Evolutionary conservation across 2,797 vertebrate species (phyloP).

Genomic region (Pseudochromis fuscus): DNA sequence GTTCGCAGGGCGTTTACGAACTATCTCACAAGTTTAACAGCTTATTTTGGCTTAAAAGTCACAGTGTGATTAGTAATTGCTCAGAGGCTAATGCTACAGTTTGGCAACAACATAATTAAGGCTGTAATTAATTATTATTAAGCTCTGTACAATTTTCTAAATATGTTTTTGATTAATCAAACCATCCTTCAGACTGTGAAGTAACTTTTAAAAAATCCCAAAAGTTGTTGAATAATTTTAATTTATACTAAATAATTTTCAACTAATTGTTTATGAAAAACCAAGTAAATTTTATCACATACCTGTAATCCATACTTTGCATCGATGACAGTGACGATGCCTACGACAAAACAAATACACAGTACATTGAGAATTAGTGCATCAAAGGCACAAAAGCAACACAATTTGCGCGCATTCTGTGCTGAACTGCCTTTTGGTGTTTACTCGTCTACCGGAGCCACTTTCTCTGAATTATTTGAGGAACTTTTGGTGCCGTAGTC

Average conservation of each 20-base stretch:
- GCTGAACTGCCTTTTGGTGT: conserved; percentile 58
- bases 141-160: background rate
- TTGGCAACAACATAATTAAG: background rate
- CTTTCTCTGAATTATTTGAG: conserved; percentile 44
- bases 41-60: conserved; percentile 19
- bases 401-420: conserved; percentile 6
- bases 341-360: conserved; percentile 72
- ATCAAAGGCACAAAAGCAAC: background rate
- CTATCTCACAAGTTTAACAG: conserved; percentile 28
- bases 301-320: conserved; percentile 95
- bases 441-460: conserved; percentile 41
- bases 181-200: background rate
- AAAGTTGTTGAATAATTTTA: too few species aligned
- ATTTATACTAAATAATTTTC: too few species aligned
- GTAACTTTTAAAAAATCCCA: background rate
- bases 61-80: too few species aligned
- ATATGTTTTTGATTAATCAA: background rate
- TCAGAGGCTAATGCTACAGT: background rate
- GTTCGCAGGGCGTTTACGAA: conserved; percentile 17
- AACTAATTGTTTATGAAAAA: too few species aligned
- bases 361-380: conserved; percentile 1
- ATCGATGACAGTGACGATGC: conserved; percentile 95
- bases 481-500: conserved; percentile 59
- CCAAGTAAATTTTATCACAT: conserved; percentile 51
- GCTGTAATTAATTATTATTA: background rate